Conservation (phyloP, 2,797 vertebrate species). For the Chiloscyllium punctatum region DNA sequence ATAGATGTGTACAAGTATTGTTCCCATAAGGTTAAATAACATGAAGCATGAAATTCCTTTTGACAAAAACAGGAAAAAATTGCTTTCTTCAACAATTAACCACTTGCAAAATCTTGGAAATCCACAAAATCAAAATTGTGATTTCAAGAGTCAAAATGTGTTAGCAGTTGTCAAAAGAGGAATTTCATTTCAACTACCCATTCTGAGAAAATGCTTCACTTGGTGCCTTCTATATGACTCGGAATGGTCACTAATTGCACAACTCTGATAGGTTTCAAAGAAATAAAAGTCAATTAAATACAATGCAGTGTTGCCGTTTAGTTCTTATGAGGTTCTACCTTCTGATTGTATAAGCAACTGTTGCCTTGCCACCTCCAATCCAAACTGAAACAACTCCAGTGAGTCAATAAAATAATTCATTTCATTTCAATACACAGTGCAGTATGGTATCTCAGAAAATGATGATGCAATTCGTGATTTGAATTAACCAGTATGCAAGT, state of each 20-base stretch:
- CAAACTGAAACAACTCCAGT: background rate
- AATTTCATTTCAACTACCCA: background rate
- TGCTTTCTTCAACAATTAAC: background rate
- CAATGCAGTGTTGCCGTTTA: background rate
- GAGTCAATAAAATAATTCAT: background rate
- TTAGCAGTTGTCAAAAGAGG: background rate
- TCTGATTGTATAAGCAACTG: background rate
- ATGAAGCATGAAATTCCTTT: background rate
- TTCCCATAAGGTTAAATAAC: background rate
- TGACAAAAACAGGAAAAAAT: background rate
- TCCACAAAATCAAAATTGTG: background rate
- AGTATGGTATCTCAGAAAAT: background rate
- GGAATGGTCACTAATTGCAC: background rate
- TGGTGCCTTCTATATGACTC: background rate
- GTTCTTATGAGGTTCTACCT: background rate
- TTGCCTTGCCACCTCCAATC: background rate
- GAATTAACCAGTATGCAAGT: background rate
- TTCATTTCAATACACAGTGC: background rate
- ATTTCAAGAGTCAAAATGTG: background rate
- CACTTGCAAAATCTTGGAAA: constrained; percentile 43
- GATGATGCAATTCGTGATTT: background rate
- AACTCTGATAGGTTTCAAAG: constrained; percentile 3
- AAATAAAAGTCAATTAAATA: background rate
- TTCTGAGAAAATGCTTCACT: background rate
- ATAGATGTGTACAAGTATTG: background rate